A percentile compares a stretch with the other conserved stretches of the same genome.
Evolutionary conservation across 2,888 invertebrate species (phyloP).

Genomic region (Fragum fragum): DNA sequence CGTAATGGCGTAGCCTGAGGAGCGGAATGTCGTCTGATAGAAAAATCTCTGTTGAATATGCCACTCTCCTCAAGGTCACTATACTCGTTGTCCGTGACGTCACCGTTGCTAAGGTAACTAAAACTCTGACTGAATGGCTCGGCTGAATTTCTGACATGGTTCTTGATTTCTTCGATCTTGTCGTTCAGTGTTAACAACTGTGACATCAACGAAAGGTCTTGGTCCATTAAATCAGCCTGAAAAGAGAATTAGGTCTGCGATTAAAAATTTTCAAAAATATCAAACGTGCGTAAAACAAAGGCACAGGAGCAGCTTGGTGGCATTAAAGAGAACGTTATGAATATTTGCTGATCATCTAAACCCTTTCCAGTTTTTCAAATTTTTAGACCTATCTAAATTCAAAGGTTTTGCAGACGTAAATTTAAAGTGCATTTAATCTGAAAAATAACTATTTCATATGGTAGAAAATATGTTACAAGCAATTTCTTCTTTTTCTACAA

Average conservation of each 20-base stretch:
- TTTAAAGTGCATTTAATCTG: no score
- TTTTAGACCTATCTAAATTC: no score
- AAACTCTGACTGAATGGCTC: constrained; percentile 40
- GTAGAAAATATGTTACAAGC: no score
- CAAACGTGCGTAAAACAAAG: no score
- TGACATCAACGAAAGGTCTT: constrained; percentile 83
- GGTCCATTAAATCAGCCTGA: constrained; percentile 84
- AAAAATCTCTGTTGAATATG: constrained; percentile 16
- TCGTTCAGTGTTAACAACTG: constrained; percentile 85
- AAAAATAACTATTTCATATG: no score
- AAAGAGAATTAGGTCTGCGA: constrained; percentile 37
- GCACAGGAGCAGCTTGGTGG: no score
- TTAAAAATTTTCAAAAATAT: no score
- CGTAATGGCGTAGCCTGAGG: neutral
- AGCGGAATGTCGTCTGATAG: constrained; percentile 2
- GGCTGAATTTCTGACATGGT: constrained; percentile 33
- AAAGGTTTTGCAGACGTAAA: no score
- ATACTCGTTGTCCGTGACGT: constrained; percentile 45
- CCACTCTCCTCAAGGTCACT: constrained; percentile 55
- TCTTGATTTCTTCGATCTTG: constrained; percentile 83
- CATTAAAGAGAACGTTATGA: no score
- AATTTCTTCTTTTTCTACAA: no score
- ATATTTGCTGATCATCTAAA: no score
- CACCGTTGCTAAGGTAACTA: constrained; percentile 43
- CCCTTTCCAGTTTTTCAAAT: no score